Evolutionary conservation across 2,888 invertebrate genomes (phyloP), one percentile per base, ranked within the genome.

Genomic region (Conops quadrifasciatus): DNA sequence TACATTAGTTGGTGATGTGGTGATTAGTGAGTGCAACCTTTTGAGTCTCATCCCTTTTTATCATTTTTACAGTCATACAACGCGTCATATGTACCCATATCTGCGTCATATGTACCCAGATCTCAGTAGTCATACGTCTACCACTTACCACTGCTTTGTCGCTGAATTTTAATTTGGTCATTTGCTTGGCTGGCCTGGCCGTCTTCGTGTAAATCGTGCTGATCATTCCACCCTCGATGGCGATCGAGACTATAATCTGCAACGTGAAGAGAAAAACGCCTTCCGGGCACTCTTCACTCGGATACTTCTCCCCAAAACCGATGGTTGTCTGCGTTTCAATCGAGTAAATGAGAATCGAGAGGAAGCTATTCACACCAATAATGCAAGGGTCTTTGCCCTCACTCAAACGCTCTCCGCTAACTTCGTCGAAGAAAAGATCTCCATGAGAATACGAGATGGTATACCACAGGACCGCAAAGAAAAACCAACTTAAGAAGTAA

Each of bases 241-340:
- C 82, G 2, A 86, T 89, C 1, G 92, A 92, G 60, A 90, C 87
- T 74, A 92, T 89, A 76, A 94, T 93, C 88, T 96, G 95, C 75
- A 94, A 84, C 68, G 94, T 92, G 88, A 96, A 91, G 16, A 95
- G 87, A 73, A 94, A 90, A 65, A 94, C 91, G 0, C 93, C 94
- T 84, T 94, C 94, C 0, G 94, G 93, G 81, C 96, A 96, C 80
- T 94, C 91, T 76, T 94, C 93, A 36, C 91, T 94, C 0, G 94
- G 93, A 81, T 90, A 92, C 72, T 95, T 88, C 21, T 90, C 90
- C 1, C 95, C 95, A 81, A 94, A 96, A 0, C 95, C 96, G 51
- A 95, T 94, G 0, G 94, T 90, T 80, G 90, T 90, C 87, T 95
- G 94, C 0, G 94, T 95, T 84, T 96, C 96, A 72, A 96, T 91